phyloP scores from a whole-genome alignment of 2,888 invertebrate species.

The Omphaloscelis lunosa region DNA sequence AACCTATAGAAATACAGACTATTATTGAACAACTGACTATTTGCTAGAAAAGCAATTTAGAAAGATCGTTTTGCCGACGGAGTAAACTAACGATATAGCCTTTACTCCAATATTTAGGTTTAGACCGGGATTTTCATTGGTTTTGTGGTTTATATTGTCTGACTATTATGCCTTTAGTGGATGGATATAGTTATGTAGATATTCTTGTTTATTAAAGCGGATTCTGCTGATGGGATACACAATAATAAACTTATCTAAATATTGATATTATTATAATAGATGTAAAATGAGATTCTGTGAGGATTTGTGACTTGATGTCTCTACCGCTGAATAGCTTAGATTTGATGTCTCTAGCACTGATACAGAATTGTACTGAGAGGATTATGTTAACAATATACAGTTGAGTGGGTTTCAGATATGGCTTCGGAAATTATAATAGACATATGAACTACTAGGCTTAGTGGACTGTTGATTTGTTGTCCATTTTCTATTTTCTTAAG shows the following conservation, averaged over 20 bases:
- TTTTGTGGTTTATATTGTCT: background rate
- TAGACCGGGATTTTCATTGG: background rate
- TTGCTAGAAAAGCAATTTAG: constrained; percentile 42
- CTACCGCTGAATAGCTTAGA: too few species aligned
- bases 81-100: constrained; percentile 4
- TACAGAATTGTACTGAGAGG: background rate
- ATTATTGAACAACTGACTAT: constrained; percentile 16
- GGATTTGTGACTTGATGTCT: background rate
- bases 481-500: too few species aligned
- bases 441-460: too few species aligned
- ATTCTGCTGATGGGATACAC: background rate
- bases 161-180: background rate
- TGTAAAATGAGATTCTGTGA: background rate
- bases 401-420: background rate
- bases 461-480: too few species aligned
- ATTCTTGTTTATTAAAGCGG: background rate
- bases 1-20: background rate
- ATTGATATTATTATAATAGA: background rate
- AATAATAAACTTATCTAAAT: background rate
- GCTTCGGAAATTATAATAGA: background rate
- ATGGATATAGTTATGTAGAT: background rate
- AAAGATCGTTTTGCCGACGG: background rate
- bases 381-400: constrained; percentile 11
- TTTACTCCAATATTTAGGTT: constrained; percentile 13
- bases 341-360: too few species aligned